Base-by-base conservation (phyloP, 1,140 invertebrate species). In the Drosophila parabipectinata region DNA sequence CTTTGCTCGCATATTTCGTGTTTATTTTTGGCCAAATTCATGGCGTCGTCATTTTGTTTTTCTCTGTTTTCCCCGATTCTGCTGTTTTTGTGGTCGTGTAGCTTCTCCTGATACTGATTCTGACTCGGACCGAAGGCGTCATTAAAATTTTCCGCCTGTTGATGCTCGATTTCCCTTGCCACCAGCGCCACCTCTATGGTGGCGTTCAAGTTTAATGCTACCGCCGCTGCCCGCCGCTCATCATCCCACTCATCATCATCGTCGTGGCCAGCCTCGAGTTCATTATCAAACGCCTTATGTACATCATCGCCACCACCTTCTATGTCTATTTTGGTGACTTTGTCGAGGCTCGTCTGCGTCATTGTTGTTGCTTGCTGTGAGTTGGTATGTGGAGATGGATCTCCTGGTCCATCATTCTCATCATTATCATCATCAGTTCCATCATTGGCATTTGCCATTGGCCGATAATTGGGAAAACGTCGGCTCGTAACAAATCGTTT, bases 111-210 rank as follows among this genome's bases (percentile, higher is more conserved):
- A 15, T 52, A 47, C 34, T 51, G 66, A 24, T 51, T 55, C 4
- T 50, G 10, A 67, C 75, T 79, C 79, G 52, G 62, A 57, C 66
- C 73, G 67, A 81, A 87, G 79, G 83, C 83, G 83, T 88, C 83
- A 87, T 87, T 88, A 87, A 88, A 81, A 87, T 87, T 87, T 87
- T 87, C 83, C 83, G 83, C 83, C 83, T 88, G 83, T 87, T 87
- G 83, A 88, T 87, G 83, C 83, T 87, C 84, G 41, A 87, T 88
- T 87, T 88, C 83, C 79, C 64, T 88, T 72, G 83, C 83, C 78
- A 76, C 77, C 79, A 47, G 41, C 44, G 67, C 79, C 79, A 78
- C 73, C 75, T 55, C 47, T 55, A 57, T 30, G 8, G 24, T 37
- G 41, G 41, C 82, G 82, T 87, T 87, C 83, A 87, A 87, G 83